Evolutionary conservation across 2,113 vertebrate species (phyloP).

Genomic region (Chauna torquata): DNA sequence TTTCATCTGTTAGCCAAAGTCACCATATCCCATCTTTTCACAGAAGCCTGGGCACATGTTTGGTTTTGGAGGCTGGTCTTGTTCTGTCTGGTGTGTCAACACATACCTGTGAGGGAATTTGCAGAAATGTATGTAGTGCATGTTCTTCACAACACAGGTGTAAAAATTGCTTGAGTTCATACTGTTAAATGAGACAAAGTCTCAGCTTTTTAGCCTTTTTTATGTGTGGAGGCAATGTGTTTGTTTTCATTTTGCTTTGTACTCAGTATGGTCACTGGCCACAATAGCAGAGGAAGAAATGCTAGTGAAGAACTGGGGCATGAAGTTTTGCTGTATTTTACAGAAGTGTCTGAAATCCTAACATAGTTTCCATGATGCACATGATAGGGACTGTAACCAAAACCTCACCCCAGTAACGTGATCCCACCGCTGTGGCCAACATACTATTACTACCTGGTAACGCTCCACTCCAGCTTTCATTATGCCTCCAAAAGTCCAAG

Average conservation of each 20-base stretch:
- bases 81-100: not conserved
- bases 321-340: not conserved
- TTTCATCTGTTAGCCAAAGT: not conserved
- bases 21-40: not conserved
- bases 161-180: not conserved
- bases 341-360: not conserved
- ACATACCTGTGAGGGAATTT: not conserved
- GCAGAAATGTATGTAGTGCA: not conserved
- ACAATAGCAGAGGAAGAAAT: not conserved
- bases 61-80: not conserved
- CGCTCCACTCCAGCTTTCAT: not conserved
- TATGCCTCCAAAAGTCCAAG: not conserved
- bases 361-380: not conserved
- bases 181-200: not conserved
- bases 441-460: not conserved
- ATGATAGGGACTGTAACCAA: not conserved
- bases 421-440: not conserved
- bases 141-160: not conserved
- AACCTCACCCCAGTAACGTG: not conserved
- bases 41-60: not conserved
- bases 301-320: not conserved
- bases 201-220: not conserved
- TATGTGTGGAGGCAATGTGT: not conserved
- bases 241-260: not conserved
- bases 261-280: not conserved